phyloP scores from a whole-genome alignment of 2,113 vertebrate species.

The Gallinago jamesoni region DNA sequence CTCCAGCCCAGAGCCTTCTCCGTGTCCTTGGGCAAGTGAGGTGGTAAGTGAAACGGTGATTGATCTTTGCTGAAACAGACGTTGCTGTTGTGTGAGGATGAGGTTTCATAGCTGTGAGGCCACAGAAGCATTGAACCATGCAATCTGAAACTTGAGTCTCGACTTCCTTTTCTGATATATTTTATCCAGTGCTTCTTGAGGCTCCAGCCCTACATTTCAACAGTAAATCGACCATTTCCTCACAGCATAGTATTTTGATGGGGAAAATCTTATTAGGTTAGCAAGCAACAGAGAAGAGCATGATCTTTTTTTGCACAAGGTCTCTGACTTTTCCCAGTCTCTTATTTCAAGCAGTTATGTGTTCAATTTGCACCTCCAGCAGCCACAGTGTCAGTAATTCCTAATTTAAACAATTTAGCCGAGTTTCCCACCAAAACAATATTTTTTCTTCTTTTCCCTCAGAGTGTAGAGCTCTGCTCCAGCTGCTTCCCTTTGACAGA shows the following conservation, averaged over 20 bases:
- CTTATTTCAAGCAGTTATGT: background rate
- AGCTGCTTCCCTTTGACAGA: conserved; percentile 56
- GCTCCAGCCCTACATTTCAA: background rate
- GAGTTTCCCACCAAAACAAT: conserved; percentile 34
- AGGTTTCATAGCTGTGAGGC: background rate
- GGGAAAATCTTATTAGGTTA: background rate
- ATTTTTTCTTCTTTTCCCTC: conserved; percentile 35
- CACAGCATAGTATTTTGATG: background rate
- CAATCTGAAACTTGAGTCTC: background rate
- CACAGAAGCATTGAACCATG: background rate
- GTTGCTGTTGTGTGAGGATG: background rate
- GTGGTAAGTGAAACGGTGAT: background rate
- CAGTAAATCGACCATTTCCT: background rate
- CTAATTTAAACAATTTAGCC: conserved; percentile 59
- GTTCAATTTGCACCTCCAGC: conserved; percentile 39
- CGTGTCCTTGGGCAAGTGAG: background rate
- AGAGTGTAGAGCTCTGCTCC: conserved; percentile 40
- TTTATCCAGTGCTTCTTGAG: background rate
- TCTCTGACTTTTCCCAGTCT: conserved; percentile 10
- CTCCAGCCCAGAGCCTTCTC: background rate
- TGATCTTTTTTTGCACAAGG: background rate
- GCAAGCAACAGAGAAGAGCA: background rate
- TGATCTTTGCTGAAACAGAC: background rate
- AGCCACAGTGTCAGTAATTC: conserved; percentile 47
- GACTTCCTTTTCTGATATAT: background rate